Conservation (phyloP, 2,797 vertebrate species). For the Limnodromus scolopaceus region DNA sequence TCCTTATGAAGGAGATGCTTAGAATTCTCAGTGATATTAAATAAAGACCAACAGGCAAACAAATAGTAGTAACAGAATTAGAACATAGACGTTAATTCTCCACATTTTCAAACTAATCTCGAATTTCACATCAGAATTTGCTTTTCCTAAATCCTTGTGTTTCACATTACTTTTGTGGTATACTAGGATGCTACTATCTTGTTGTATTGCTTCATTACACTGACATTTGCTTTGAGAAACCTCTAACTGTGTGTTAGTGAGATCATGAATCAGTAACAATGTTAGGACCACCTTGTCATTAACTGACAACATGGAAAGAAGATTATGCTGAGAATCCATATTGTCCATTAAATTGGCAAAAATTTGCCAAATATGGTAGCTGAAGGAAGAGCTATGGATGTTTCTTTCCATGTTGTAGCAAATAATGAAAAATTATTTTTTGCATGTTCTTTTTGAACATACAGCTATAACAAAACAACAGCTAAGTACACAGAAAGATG, state of each 20-base stretch:
- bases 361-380: neutral
- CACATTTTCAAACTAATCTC: neutral
- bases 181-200: neutral
- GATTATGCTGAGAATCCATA: neutral
- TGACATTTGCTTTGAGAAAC: neutral
- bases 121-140: neutral
- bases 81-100: neutral
- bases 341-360: neutral
- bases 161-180: neutral
- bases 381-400: neutral
- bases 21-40: neutral
- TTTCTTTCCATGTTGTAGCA: neutral
- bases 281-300: neutral
- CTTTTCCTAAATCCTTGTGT: neutral
- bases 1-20: neutral
- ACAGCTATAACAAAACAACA: neutral
- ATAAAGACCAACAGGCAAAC: neutral
- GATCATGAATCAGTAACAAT: neutral
- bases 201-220: neutral
- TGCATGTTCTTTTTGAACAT: neutral
- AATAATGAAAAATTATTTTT: neutral
- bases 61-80: neutral
- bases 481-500: neutral
- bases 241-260: neutral
- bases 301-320: neutral